Base-by-base conservation (phyloP, 2,113 vertebrate species). In the Alligator sinensis region DNA sequence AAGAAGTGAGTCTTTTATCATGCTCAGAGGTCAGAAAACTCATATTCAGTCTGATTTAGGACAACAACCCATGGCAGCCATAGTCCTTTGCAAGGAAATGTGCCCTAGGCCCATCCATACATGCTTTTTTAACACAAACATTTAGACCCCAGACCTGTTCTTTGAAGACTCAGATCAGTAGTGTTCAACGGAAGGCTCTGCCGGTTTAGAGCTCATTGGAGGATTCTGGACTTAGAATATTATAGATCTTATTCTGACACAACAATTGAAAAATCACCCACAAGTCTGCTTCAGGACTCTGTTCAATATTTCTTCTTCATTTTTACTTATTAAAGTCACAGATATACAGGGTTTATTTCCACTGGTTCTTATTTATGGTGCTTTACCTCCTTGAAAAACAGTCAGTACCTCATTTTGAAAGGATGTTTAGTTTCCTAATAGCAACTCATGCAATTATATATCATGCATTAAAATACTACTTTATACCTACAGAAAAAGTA, bases 311-410 rank as follows among this genome's bases (percentile, higher is more conserved):
- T 81, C 57, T 14, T 0, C 30, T 24, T 60, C 24, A 11, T 14
- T 70, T 5, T 58, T 85, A 57, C 21, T 5, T 7, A 86, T 57
- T 54, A 27, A 75, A 91, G 8, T 15, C 27, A 54, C 15, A 14
- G 2, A 0, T 64, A 9, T 14, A 62, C 10, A 60, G 24, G 47
- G 85, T 79, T 87, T 58, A 82, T 90, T 92, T 95, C 17, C 82
- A 17, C 27, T 1, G 38, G 0, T 57, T 7, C 16, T 92, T 81
- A 74, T 77, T 87, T 85, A 87, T 2, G 78, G 19, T 62, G 3
- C 16, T 80, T 80, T 25, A 61, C 21, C 18, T 83, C 89, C 60
- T 75, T 92, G 60, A 86, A 86, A 91, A 94, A 89, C 14, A 6
- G 4, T 6, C 0, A 1, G 11, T 83, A 78, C 11, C 17, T 11